phyloP scores from a whole-genome alignment of 2,888 invertebrate species.

The Eristalis tenax region DNA sequence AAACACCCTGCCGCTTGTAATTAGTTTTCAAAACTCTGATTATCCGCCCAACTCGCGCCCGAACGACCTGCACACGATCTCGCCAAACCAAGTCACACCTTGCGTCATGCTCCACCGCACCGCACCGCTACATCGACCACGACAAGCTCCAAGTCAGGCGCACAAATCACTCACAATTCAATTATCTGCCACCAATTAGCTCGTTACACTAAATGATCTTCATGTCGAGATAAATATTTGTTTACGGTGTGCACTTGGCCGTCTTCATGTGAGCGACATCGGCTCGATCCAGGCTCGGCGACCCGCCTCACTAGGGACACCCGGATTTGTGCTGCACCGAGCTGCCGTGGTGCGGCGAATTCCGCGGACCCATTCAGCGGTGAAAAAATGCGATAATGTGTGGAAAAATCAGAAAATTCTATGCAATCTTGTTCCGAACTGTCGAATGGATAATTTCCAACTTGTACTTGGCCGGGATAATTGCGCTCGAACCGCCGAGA shows the following conservation, averaged over 20 bases:
- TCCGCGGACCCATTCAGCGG: slow-evolving; percentile 43
- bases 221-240: slow-evolving; percentile 66
- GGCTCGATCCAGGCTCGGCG: background rate
- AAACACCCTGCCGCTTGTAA: background rate
- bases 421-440: slow-evolving; percentile 28
- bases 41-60: slow-evolving; percentile 8
- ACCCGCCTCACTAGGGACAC: slow-evolving; percentile 26
- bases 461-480: slow-evolving; percentile 20
- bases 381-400: slow-evolving; percentile 46
- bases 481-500: slow-evolving; percentile 1
- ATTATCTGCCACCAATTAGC: slow-evolving; percentile 63
- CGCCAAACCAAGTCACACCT: slow-evolving; percentile 3
- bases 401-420: slow-evolving; percentile 41
- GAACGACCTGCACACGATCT: background rate
- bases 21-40: slow-evolving; percentile 2
- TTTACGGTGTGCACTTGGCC: slow-evolving; percentile 20
- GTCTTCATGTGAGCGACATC: slow-evolving; percentile 41
- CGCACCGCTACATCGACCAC: slow-evolving; percentile 17
- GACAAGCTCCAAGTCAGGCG: slow-evolving; percentile 12
- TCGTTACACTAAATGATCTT: slow-evolving; percentile 60
- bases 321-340: slow-evolving; percentile 35
- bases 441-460: slow-evolving; percentile 36
- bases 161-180: slow-evolving; percentile 61
- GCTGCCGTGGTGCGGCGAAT: slow-evolving; percentile 9
- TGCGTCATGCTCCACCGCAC: background rate